Base-by-base conservation (phyloP, 1,140 invertebrate genomes). In the Monochamus saltuarius region DNA sequence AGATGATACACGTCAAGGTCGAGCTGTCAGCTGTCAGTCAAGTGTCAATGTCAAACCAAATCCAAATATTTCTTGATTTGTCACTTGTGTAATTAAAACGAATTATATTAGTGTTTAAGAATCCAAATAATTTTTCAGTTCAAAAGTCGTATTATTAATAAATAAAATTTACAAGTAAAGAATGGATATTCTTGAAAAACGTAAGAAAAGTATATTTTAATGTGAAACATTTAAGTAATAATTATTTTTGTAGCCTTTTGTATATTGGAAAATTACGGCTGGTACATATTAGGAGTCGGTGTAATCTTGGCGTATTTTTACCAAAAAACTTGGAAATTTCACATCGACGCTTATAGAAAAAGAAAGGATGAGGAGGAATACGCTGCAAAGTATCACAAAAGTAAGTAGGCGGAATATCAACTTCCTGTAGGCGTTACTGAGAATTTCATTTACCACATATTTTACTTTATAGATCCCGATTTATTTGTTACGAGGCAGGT, bases 351-450 rank as follows among this genome's bases (percentile, higher is more conserved):
- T 22, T 67, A 67, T 40, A 54, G 60, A 29, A 53, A 65, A 54
- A 8, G 67, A 34, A 77, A 59, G 46, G 75, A 73, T 9, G 75
- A 79, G 19, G 37, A 56, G 9, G 70, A 78, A 47, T 78, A 78
- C 67, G 61, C 66, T 14, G 77, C 70, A 22, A 77, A 79, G 65
- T 78, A 79, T 65, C 75, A 78, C 36, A 80, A 81, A 71, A 73
- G 80, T 80, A 69, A 66, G 56, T 60, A 34, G 29, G 22, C 45
- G 7, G 17, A 43, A 46, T n/a, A 14, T 47, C 17, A 13, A 14
- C 13, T 16, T 47, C 14, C 10, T 47, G 36, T 14, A 14, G 13
- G 19, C 29, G 36, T 45, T 45, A 36, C 36, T 13, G 14, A 56
- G 10, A 11, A 45, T 7, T 17, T 13, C 36, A 16, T 11, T 13